Evolutionary conservation across 2,797 vertebrate genomes (phyloP), one percentile per base, ranked within the genome.

Genomic region (Aplochiton taeniatus): DNA sequence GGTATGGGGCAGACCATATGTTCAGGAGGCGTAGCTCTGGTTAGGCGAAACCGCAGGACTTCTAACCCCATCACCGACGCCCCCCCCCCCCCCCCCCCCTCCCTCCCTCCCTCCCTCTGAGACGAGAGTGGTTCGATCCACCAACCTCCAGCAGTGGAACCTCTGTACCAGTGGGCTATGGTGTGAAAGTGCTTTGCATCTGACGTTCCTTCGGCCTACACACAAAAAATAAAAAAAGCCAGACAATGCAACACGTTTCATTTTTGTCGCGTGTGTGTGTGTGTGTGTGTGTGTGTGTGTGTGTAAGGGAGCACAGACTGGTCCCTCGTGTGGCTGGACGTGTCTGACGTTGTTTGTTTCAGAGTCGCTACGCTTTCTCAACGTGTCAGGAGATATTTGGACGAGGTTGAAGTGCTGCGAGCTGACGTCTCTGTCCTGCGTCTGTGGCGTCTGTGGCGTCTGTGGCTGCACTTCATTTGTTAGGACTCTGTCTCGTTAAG

Each of bases 81-180:
- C 43, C 53, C 0, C 42, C 56, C 63, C 31, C 16, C 57, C 63
- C 63, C 58, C 64, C 66, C 72, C 43, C 17, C 44, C 64, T 61
- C 41, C 44, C 50, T 65, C 4, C 0, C 19, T 19, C 8, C 10
- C 17, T 10, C 4, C 16, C 4, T 0, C 16, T 31, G 31, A 31
- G 6, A 31, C 3, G 31, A 31, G 3, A 31, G n/a, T n/a, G n/a
- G n/a, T n/a, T n/a, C n/a, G n/a, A n/a, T n/a, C n/a, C n/a, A n/a
- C n/a, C n/a, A n/a, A n/a, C n/a, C n/a, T n/a, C n/a, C n/a, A n/a
- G n/a, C n/a, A n/a, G n/a, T n/a, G n/a, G n/a, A n/a, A n/a, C n/a
- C n/a, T n/a, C n/a, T n/a, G n/a, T n/a, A n/a, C n/a, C n/a, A n/a
- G n/a, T n/a, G n/a, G n/a, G n/a, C n/a, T n/a, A n/a, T n/a, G n/a